These are phyloP conservation scores for Odontamblyopus lacepedii DNA, from an alignment of 2,797 vertebrate genomes.

Conservation along the genomic window DNA sequence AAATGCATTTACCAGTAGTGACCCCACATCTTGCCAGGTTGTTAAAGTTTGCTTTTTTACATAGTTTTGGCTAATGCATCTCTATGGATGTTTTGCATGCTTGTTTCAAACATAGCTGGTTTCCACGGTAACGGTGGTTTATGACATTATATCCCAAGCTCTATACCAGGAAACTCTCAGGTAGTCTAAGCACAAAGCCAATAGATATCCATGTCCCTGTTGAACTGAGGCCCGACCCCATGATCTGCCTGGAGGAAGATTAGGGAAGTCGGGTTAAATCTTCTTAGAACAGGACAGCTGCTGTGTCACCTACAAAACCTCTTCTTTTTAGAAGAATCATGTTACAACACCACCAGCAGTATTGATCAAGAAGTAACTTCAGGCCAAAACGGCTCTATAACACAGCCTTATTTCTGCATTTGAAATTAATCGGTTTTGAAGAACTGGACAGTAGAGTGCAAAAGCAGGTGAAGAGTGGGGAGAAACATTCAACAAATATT, in stretches of 20 bases:
- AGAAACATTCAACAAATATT: too few relatives aligned
- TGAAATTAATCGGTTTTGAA: background rate
- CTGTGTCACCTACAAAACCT: slow-evolving; percentile 40
- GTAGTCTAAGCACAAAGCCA: slow-evolving; percentile 7
- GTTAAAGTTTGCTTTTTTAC: too few relatives aligned
- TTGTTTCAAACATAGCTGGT: too few relatives aligned
- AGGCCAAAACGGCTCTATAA: background rate
- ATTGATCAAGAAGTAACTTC: background rate
- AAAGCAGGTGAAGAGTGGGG: background rate
- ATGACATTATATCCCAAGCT: too few relatives aligned
- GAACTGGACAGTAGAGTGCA: background rate
- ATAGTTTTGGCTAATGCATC: too few relatives aligned
- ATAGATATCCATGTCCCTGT: slow-evolving; percentile 2
- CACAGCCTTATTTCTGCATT: background rate
- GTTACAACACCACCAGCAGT: background rate
- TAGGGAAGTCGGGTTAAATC: slow-evolving; percentile 65
- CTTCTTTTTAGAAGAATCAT: background rate
- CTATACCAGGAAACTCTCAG: background rate
- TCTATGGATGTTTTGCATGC: too few relatives aligned
- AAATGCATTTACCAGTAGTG: too few relatives aligned
- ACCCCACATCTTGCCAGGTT: too few relatives aligned
- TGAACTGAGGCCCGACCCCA: slow-evolving; percentile 20
- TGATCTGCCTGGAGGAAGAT: slow-evolving; percentile 51
- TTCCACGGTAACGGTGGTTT: too few relatives aligned
- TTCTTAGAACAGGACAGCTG: slow-evolving; percentile 62